Percentiles rank a stretch among this genome's conserved stretches.
Evolutionary conservation across 2,113 vertebrate genomes (phyloP).

Genomic region (Chionomys nivalis): DNA sequence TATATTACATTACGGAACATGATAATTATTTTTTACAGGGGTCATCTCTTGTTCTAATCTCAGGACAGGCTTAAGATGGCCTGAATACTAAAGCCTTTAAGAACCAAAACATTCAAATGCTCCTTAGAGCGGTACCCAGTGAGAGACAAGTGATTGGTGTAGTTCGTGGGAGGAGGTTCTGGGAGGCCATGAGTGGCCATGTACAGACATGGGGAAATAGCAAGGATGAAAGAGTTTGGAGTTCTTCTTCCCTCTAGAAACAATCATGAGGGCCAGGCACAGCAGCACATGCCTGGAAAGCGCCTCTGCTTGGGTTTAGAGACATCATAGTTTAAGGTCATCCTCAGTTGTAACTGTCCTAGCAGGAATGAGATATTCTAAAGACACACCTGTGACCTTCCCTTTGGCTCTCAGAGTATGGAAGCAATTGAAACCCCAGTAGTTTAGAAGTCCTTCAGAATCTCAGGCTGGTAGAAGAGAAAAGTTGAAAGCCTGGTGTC

Average conservation of each 20-base stretch:
- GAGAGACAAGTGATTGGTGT: not conserved
- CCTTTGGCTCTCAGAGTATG: not conserved
- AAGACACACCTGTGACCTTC: not conserved
- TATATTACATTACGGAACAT: not conserved
- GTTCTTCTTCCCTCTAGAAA: conserved; percentile 15
- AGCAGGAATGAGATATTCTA: not conserved
- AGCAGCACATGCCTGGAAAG: not conserved
- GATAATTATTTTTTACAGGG: not conserved
- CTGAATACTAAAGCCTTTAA: conserved; percentile 17
- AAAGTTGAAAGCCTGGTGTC: not conserved
- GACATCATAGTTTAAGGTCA: not conserved
- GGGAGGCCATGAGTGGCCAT: not conserved
- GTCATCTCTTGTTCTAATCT: conserved; percentile 1
- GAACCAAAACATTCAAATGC: not conserved
- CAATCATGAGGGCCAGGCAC: not conserved
- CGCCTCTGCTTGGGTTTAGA: not conserved
- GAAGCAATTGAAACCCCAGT: not conserved
- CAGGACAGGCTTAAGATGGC: not conserved
- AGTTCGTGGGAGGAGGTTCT: not conserved
- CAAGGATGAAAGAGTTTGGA: not conserved
- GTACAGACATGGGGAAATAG: not conserved
- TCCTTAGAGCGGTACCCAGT: not conserved
- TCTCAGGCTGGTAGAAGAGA: not conserved
- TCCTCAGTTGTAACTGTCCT: not conserved
- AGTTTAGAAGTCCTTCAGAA: not conserved